These are phyloP conservation scores for Zaprionus davidi DNA, from an alignment of 1,140 invertebrate species.

Conservation along the genomic window DNA sequence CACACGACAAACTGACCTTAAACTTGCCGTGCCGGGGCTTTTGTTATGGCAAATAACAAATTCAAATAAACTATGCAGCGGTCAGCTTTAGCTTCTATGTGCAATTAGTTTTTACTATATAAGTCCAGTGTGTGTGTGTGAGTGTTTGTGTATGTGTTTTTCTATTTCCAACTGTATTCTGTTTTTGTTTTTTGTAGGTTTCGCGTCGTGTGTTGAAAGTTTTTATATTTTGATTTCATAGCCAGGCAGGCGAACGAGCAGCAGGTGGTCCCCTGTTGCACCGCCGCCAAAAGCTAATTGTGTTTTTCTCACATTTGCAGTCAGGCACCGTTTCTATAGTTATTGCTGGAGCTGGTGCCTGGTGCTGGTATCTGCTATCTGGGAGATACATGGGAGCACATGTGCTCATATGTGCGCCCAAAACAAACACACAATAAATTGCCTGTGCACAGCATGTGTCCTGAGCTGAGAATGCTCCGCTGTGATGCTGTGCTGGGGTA, in stretches of 20 bases:
- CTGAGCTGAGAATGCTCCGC: slow-evolving; percentile 30
- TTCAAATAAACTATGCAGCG: slow-evolving; percentile 69
- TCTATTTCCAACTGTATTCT: slow-evolving; percentile 18
- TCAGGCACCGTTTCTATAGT: slow-evolving; percentile 55
- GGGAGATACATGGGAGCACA: slow-evolving; percentile 50
- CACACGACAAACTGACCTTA: slow-evolving; percentile 72
- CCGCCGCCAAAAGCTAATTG: slow-evolving; percentile 80
- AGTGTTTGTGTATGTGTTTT: slow-evolving; percentile 12
- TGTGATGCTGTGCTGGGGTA: slow-evolving; percentile 29
- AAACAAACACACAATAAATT: slow-evolving; percentile 83
- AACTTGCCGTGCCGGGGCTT: slow-evolving; percentile 70
- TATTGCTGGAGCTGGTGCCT: slow-evolving; percentile 8
- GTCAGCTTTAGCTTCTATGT: slow-evolving; percentile 71
- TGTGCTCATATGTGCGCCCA: slow-evolving; percentile 69
- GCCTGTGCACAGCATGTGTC: slow-evolving; percentile 71
- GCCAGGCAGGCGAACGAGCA: slow-evolving; percentile 52
- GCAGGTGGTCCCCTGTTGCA: slow-evolving; percentile 71
- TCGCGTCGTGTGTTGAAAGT: slow-evolving; percentile 68
- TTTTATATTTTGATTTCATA: slow-evolving; percentile 56
- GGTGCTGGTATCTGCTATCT: slow-evolving; percentile 34
- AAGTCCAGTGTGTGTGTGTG: slow-evolving; percentile 20
- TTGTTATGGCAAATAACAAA: slow-evolving; percentile 64
- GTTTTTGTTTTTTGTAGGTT: slow-evolving; percentile 36
- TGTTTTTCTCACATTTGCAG: slow-evolving; percentile 82
- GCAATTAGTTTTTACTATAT: slow-evolving; percentile 76